These are phyloP conservation scores for Tetanocera ferruginea DNA, from an alignment of 2,888 invertebrate genomes.

Conservation along the genomic window DNA sequence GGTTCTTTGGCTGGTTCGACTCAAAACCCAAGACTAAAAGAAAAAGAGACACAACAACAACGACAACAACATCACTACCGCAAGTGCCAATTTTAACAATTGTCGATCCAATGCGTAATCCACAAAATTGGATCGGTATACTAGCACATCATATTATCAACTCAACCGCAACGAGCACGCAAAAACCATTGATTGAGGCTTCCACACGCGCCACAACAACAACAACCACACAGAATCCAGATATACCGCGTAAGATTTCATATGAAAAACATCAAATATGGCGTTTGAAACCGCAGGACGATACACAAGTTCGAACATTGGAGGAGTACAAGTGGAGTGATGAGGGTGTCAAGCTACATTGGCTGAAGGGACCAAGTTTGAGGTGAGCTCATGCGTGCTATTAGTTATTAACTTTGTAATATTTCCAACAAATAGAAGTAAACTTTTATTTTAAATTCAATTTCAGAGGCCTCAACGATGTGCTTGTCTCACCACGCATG, in stretches of 20 bases:
- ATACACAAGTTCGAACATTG: slow-evolving; percentile 69
- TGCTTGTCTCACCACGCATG: slow-evolving; percentile 80
- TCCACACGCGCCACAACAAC: slow-evolving; percentile 53
- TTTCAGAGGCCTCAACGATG: slow-evolving; percentile 74
- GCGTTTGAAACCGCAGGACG: slow-evolving; percentile 70
- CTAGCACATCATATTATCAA: slow-evolving; percentile 67
- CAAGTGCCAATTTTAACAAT: slow-evolving; percentile 68
- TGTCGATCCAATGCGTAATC: slow-evolving; percentile 66
- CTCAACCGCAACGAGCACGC: slow-evolving; percentile 55
- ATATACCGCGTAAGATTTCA: slow-evolving; percentile 56
- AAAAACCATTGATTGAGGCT: slow-evolving; percentile 58
- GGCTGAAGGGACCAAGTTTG: slow-evolving; percentile 74
- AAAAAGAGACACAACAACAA: slow-evolving; percentile 55
- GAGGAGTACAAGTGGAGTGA: slow-evolving; percentile 69
- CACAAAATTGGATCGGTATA: slow-evolving; percentile 69
- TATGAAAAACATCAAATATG: slow-evolving; percentile 72
- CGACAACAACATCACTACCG: slow-evolving; percentile 60
- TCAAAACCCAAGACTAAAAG: slow-evolving; percentile 42
- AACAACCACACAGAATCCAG: slow-evolving; percentile 52
- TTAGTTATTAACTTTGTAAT: background rate
- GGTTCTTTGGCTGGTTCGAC: slow-evolving; percentile 73
- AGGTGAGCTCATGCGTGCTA: slow-evolving; percentile 57
- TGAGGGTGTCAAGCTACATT: slow-evolving; percentile 73
- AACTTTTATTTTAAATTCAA: background rate
- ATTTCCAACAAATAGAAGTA: background rate